Evolutionary conservation across 2,797 vertebrate genomes (phyloP).

Genomic region (Prionace glauca): DNA sequence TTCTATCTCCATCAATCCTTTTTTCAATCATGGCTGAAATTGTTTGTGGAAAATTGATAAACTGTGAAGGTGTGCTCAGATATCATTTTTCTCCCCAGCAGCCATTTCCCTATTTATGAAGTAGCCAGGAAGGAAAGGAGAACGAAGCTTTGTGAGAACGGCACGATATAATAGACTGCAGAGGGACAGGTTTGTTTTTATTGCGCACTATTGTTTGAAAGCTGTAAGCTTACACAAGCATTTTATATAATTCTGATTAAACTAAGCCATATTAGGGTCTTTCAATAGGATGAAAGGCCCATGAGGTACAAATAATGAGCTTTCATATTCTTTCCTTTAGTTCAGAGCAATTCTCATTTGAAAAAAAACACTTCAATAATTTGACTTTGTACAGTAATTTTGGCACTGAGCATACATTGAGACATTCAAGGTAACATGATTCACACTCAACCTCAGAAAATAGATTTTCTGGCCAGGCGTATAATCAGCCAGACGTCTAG

Average conservation of each 20-base stretch:
- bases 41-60: constrained; percentile 38
- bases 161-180: neutral
- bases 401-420: neutral
- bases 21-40: constrained; percentile 48
- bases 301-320: neutral
- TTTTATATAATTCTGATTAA: neutral
- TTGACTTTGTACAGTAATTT: neutral
- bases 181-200: neutral
- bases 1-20: constrained; percentile 56
- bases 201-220: neutral
- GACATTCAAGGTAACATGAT: neutral
- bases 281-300: neutral
- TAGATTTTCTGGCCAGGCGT: neutral
- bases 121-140: neutral
- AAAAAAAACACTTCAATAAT: neutral
- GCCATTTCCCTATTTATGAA: constrained; percentile 29
- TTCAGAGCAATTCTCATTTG: neutral
- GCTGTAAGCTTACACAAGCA: neutral
- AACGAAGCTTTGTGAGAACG: neutral
- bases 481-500: neutral
- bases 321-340: neutral
- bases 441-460: neutral
- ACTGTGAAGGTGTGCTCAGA: constrained; percentile 34
- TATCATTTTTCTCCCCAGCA: constrained; percentile 33
- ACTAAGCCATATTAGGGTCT: neutral